Evolutionary conservation across 2,797 vertebrate species (phyloP), one percentile per base, ranked within the genome.

Genomic region (Balearica regulorum): DNA sequence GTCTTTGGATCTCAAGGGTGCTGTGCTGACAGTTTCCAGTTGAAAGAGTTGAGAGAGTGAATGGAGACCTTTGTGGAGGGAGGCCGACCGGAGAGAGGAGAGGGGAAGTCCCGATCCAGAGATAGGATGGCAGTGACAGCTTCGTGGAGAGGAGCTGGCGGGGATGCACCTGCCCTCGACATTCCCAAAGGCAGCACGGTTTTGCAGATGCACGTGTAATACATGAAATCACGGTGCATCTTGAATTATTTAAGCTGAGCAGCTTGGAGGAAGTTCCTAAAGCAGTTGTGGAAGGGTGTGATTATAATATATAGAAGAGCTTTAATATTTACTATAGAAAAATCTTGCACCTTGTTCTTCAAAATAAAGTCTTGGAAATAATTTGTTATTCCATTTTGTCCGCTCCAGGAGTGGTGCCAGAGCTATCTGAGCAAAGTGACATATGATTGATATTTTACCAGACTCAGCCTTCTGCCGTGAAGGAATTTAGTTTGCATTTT

Each of bases 371-470:
- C 77, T 69, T 48, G 77, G 86, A 72, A 89, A 64, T 83, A 19
- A 84, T 87, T 79, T 48, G 43, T 82, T 84, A 76, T 76, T 95
- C 83, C 39, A 5, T 81, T 88, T 86, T 58, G 80, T 69, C 83
- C 14, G 0, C 33, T 12, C 19, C 83, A 87, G 95, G 95, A 96
- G 7, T 13, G 35, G 43, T 92, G 96, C 94, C 94, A 94, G 95
- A 79, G 66, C 68, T 83, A 37, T 83, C 83, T 37, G 77, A 93
- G 77, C 88, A 58, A 43, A 88, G 79, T 93, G 95, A 90, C 93
- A 46, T 13, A 9, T 94, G 94, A 95, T 88, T 90, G 95, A 97
- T 95, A 55, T 22, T 96, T 90, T 91, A 95, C 92, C 93, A 95
- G 94, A 84, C 94, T 94, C 90, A 76, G 93, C 95, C 93, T 94